These are phyloP conservation scores for Hyperopisus bebe DNA, from an alignment of 2,113 vertebrate species.

Conservation along the genomic window DNA sequence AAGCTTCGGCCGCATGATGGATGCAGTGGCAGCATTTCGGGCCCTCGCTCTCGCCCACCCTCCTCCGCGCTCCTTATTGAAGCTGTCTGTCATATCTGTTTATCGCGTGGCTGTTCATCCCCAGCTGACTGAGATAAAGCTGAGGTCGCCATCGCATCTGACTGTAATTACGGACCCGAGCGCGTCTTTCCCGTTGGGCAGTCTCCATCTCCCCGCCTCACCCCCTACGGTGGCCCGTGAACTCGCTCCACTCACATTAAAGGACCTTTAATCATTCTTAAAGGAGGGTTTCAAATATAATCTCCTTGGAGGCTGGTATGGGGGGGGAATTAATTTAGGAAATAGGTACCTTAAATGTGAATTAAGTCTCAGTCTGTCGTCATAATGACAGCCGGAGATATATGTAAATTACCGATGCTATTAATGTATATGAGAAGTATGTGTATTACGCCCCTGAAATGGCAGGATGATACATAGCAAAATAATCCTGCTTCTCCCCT, in stretches of 20 bases:
- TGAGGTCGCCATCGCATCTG: not conserved
- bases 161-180: slow-evolving; percentile 40
- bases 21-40: slow-evolving; percentile 55
- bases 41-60: slow-evolving; percentile 46
- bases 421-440: not conserved
- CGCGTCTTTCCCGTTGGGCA: slow-evolving; percentile 29
- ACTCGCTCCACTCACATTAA: slow-evolving; percentile 54
- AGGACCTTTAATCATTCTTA: slow-evolving; percentile 49
- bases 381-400: slow-evolving; percentile 4
- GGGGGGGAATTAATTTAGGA: slow-evolving; percentile 42
- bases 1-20: slow-evolving; percentile 51
- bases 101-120: slow-evolving; percentile 47
- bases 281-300: slow-evolving; percentile 46
- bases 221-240: slow-evolving; percentile 32
- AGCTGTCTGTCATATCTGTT: slow-evolving; percentile 64
- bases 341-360: slow-evolving; percentile 2
- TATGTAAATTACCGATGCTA: not conserved
- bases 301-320: slow-evolving; percentile 36
- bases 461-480: not conserved
- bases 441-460: not conserved
- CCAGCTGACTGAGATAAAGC: slow-evolving; percentile 13
- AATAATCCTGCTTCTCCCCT: not conserved
- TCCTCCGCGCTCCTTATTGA: slow-evolving; percentile 47
- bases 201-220: slow-evolving; percentile 42
- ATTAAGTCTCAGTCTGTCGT: not conserved